Percentiles rank a stretch among this genome's conserved stretches.
These are phyloP conservation scores for Clarias macrocephalus DNA, from an alignment of 2,113 vertebrate species.

Conservation along the genomic window DNA sequence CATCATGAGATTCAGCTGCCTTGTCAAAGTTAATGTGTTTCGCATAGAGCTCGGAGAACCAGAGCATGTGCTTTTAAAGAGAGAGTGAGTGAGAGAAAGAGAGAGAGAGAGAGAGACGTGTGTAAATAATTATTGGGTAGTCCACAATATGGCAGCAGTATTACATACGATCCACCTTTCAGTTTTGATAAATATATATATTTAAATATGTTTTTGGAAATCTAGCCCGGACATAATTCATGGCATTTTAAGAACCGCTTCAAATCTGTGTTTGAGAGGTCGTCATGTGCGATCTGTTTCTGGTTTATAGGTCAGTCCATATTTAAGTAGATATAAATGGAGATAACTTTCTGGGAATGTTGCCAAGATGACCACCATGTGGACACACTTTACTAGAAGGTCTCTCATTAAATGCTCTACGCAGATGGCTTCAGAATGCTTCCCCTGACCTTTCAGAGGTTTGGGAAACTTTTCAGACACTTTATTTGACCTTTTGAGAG, in stretches of 20 bases:
- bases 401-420: background rate
- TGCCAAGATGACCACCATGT: constrained; percentile 12
- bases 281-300: background rate
- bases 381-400: background rate
- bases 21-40: constrained; percentile 9
- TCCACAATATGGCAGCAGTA: background rate
- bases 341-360: constrained; percentile 1
- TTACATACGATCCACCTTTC: background rate
- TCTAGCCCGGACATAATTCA: background rate
- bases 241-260: background rate
- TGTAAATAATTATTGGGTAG: background rate
- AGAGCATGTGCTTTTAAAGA: background rate
- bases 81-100: background rate
- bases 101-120: background rate
- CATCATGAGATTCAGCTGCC: background rate
- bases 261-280: background rate
- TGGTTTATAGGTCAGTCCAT: background rate
- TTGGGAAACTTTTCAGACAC: background rate
- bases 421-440: background rate
- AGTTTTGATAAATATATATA: background rate
- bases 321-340: background rate
- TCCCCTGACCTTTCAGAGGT: background rate
- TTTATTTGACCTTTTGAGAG: constrained; percentile 1
- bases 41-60: background rate
- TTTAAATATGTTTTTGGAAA: background rate